A percentile compares a stretch with the other conserved stretches of the same genome.
phyloP scores from a whole-genome alignment of 2,113 vertebrate genomes.

The Eptatretus burgeri region DNA sequence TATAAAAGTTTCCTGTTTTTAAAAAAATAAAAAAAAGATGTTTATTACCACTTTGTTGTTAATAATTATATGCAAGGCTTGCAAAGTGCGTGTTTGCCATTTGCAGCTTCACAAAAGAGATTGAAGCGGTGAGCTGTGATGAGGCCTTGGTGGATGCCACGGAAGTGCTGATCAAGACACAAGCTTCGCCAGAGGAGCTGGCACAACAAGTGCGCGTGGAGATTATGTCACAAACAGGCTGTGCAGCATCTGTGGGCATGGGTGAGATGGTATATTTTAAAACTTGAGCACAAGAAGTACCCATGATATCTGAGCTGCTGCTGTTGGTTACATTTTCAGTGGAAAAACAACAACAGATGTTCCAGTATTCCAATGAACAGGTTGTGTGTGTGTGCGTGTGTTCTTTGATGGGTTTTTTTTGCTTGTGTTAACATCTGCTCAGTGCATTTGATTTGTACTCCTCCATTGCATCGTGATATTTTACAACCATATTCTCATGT shows the following conservation, averaged over 20 bases:
- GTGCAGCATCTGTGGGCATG: conserved; percentile 73
- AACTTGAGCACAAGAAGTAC: too few relatives aligned
- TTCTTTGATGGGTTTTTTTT: too few relatives aligned
- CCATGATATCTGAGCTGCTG: too few relatives aligned
- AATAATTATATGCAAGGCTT: conserved; percentile 8
- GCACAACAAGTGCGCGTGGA: conserved; percentile 44
- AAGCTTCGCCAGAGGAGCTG: conserved; percentile 38
- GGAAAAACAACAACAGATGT: too few relatives aligned
- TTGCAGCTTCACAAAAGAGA: conserved; percentile 59
- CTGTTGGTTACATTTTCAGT: too few relatives aligned
- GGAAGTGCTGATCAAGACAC: conserved; percentile 41
- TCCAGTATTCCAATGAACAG: too few relatives aligned
- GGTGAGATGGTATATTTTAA: conserved; percentile 19
- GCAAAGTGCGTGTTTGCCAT: too few relatives aligned
- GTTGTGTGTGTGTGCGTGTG: neutral
- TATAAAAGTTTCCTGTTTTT: neutral
- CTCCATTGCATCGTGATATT: too few relatives aligned
- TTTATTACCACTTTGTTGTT: conserved; percentile 13
- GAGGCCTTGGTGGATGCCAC: conserved; percentile 68
- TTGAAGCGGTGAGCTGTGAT: conserved; percentile 91
- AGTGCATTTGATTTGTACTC: too few relatives aligned
- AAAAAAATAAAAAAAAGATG: conserved; percentile 12
- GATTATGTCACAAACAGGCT: conserved; percentile 54
- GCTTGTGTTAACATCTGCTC: too few relatives aligned
- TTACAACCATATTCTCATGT: too few relatives aligned